A percentile compares a stretch with the other conserved stretches of the same genome.
These are phyloP conservation scores for Drosophila macrospina DNA, from an alignment of 2,888 invertebrate genomes.

Conservation along the genomic window DNA sequence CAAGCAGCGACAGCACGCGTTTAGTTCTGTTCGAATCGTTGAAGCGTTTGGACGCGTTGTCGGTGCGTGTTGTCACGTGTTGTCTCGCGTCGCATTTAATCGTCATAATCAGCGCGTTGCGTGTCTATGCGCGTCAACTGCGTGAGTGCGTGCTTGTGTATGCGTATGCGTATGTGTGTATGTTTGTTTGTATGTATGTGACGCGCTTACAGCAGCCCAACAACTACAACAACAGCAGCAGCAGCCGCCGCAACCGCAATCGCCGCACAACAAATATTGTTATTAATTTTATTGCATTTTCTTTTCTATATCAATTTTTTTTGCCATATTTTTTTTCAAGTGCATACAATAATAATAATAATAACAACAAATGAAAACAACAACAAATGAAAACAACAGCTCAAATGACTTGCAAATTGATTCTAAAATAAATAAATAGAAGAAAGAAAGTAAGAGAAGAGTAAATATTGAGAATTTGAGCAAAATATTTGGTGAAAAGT, in stretches of 20 bases:
- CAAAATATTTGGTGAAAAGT: slow-evolving; percentile 43
- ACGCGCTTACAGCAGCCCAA: slow-evolving; percentile 37
- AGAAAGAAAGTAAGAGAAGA: slow-evolving; percentile 3
- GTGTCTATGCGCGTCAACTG: slow-evolving; percentile 19
- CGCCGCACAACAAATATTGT: slow-evolving; percentile 31
- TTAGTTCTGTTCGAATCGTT: slow-evolving; percentile 84
- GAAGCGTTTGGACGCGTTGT: slow-evolving; percentile 83
- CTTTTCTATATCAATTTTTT: slow-evolving; percentile 33
- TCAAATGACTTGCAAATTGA: slow-evolving; percentile 38
- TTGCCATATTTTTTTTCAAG: slow-evolving; percentile 57
- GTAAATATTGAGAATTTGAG: slow-evolving; percentile 4
- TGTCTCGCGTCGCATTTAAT: slow-evolving; percentile 22
- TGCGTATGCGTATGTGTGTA: slow-evolving; percentile 11
- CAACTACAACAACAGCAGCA: slow-evolving; percentile 25
- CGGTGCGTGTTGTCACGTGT: slow-evolving; percentile 49
- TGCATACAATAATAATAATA: slow-evolving; percentile 20
- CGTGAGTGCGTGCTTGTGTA: slow-evolving; percentile 18
- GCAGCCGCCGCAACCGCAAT: slow-evolving; percentile 27
- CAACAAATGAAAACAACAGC: slow-evolving; percentile 19
- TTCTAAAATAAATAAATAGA: slow-evolving; percentile 3
- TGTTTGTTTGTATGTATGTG: slow-evolving; percentile 32
- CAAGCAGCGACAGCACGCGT: slow-evolving; percentile 56
- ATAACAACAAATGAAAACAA: slow-evolving; percentile 24
- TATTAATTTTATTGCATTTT: slow-evolving; percentile 17
- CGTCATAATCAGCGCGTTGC: slow-evolving; percentile 43